phyloP scores from a whole-genome alignment of 2,113 vertebrate species.

The Corythoichthys intestinalis region DNA sequence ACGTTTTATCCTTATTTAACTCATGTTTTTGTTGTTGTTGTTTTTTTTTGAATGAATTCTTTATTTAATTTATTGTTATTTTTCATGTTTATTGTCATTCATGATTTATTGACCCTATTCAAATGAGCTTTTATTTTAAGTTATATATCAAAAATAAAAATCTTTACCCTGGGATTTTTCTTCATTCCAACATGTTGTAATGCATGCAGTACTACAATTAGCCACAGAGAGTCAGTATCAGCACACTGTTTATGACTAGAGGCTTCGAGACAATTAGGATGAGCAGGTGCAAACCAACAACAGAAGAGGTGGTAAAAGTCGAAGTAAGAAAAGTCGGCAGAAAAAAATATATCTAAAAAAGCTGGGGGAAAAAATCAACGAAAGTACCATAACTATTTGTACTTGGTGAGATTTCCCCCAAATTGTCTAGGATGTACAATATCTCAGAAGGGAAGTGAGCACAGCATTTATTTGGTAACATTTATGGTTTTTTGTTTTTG shows the following conservation, averaged over 20 bases:
- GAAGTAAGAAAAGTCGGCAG: not conserved
- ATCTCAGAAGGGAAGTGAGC: not conserved
- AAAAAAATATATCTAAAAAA: not conserved
- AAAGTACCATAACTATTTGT: not conserved
- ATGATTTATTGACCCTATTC: too few relatives aligned
- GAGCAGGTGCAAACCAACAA: not conserved
- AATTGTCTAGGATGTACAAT: not conserved
- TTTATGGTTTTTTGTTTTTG: not conserved
- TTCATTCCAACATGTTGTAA: not conserved
- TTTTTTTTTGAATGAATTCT: too few relatives aligned
- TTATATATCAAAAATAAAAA: too few relatives aligned
- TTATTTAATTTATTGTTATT: too few relatives aligned
- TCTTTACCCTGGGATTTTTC: too few relatives aligned
- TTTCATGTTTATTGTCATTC: too few relatives aligned
- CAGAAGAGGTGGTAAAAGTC: not conserved
- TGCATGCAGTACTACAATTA: not conserved
- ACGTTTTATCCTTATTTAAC: too few relatives aligned
- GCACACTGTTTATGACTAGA: slow-evolving; percentile 5
- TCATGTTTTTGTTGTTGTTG: too few relatives aligned
- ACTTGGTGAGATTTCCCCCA: not conserved
- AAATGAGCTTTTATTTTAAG: too few relatives aligned
- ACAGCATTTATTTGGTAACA: not conserved
- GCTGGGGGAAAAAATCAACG: not conserved
- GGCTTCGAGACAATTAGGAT: not conserved
- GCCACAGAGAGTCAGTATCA: slow-evolving; percentile 48